Evolutionary conservation across 1,140 invertebrate genomes (phyloP), one percentile per base, ranked within the genome.

Genomic region (Drosophila miranda): DNA sequence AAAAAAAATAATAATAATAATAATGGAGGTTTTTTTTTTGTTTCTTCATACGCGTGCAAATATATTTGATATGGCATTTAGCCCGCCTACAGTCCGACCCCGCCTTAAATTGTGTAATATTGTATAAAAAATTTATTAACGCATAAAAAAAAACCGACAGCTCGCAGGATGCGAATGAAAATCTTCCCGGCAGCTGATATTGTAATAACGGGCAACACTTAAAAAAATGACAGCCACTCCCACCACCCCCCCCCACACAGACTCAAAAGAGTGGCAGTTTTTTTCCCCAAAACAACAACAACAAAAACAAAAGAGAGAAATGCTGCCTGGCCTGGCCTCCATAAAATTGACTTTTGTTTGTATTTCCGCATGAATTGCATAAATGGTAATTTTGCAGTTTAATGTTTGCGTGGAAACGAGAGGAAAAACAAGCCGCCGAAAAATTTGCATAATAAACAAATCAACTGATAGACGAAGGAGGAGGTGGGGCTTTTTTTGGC

Each of bases 271-370:
- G 23, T 41, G 26, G 45, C 30, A 46, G 55, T 51, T 67, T 54
- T 44, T 56, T 53, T 23, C 11, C 57, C 61, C 52, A 68, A 70
- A 49, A 61, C 41, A 46, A 64, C 41, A 46, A 64, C 44, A 9
- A 38, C 49, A 58, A 69, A 54, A 62, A 62, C 19, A 48, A 54
- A 62, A 62, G 21, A 48, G 46, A 67, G 55, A 68, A 26, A 43
- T 26, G n/a, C 53, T 68, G 52, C 50, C 56, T 54, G 59, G 19
- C 19, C 19, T 19, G 19, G 19, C 30, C 45, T 71, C 78, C 78
- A 87, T 78, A 88, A 88, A 87, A 87, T 87, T 78, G 83, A 87
- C 78, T 87, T 87, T 87, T 88, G 78, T 88, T 87, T 87, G 82
- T 87, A 82, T 87, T 86, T 86, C 82, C 82, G 82, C 82, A 78